Percentiles rank a stretch among this genome's conserved stretches.
Conservation (phyloP, 92 coral and sea anemone species). For the Actinernus sp. region DNA sequence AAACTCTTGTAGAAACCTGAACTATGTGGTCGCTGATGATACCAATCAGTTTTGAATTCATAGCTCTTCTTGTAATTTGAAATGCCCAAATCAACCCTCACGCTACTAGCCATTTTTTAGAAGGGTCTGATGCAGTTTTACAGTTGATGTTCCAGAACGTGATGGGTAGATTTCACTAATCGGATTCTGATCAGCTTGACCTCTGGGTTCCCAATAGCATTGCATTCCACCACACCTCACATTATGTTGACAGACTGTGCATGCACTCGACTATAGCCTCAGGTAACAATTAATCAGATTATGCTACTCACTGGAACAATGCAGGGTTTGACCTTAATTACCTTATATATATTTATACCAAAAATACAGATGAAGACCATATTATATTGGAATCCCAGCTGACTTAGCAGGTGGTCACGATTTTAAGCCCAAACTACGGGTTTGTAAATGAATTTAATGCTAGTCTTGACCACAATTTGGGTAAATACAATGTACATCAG, state of each 20-base stretch:
- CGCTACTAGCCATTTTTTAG: slow-evolving; percentile 38
- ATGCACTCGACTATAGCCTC: slow-evolving; percentile 26
- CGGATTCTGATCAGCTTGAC: slow-evolving; percentile 31
- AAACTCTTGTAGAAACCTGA: slow-evolving; percentile 23
- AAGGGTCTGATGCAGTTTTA: too few species aligned
- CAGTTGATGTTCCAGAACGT: slow-evolving; percentile 42
- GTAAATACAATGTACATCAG: too few species aligned
- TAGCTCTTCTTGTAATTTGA: slow-evolving; percentile 35
- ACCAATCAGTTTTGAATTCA: slow-evolving; percentile 55
- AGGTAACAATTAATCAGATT: slow-evolving; percentile 40
- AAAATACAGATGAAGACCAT: slow-evolving; percentile 14
- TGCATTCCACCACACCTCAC: slow-evolving; percentile 33
- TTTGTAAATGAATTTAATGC: too few species aligned
- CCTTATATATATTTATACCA: slow-evolving; percentile 17
- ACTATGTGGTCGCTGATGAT: slow-evolving; percentile 37
- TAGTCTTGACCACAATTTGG: too few species aligned
- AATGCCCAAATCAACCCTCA: slow-evolving; percentile 43
- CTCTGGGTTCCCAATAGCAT: slow-evolving; percentile 12
- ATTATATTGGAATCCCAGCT: neutral
- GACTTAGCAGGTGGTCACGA: neutral
- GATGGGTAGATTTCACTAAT: too few species aligned
- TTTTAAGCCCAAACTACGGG: neutral
- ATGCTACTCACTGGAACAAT: slow-evolving; percentile 13
- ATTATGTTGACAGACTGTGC: slow-evolving; percentile 17
- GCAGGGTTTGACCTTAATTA: slow-evolving; percentile 40